Base-by-base conservation (phyloP, 2,888 invertebrate species). In the Hirtodrosophila cameraria region DNA sequence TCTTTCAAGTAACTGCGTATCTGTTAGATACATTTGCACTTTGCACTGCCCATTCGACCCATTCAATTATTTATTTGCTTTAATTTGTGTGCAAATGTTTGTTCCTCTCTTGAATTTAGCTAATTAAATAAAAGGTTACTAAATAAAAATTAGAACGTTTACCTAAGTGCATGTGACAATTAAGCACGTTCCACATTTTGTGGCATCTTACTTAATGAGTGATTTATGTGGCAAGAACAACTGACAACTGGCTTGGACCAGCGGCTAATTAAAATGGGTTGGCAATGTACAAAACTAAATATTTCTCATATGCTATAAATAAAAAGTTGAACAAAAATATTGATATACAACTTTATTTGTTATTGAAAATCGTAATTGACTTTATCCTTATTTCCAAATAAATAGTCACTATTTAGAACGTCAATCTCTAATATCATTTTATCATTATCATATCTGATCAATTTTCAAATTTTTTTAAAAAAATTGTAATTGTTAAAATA, bases 81-180 rank as follows among this genome's bases (percentile, higher is more conserved):
- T 80, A 76, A 80, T 84, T 80, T 59, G 67, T 64, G 53, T 23
- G 46, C 30, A 38, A 60, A 60, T 63, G n/a, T 54, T 58, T 20
- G 31, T n/a, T 23, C 11, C 42, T 62, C 53, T 64, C 30, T 39
- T 27, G 50, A 71, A 86, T 80, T 58, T 59, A 83, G 81, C 80
- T 80, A 86, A 81, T 86, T 81, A 84, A 66, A 73, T 60, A 76
- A 73, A 86, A 46, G 55, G 38, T 60, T 33, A 28, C 31, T 11
- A 30, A 30, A 52, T 59, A 57, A 11, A 43, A 25, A 54, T 27
- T 33, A 13, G 13, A 49, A 18, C 20, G 25, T 8, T 16, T 11
- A 12, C 13, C 15, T 54, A 57, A 50, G 42, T 53, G 53, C 45
- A 52, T 61, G 63, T 74, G 83, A 85, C 83, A 78, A 66, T 54